phyloP scores from a whole-genome alignment of 2,797 vertebrate species.

The Sebastes nivosus region DNA sequence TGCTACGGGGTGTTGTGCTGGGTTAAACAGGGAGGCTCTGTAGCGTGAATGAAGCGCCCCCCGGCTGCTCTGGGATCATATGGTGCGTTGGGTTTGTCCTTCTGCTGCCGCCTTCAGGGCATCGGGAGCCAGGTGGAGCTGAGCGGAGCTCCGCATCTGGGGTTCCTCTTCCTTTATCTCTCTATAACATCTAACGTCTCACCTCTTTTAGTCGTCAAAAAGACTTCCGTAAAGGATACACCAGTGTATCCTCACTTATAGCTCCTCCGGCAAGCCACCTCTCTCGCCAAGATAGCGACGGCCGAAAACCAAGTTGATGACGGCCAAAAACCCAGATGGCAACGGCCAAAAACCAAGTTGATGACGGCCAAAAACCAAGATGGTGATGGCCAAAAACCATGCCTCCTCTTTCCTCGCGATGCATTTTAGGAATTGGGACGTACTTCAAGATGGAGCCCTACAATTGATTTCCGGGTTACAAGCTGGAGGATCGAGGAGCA shows the following conservation, averaged over 20 bases:
- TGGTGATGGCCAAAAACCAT: neutral
- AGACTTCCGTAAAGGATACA: too few relatives aligned
- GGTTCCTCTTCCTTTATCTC: neutral
- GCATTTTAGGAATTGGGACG: neutral
- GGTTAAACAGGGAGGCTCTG: constrained; percentile 60
- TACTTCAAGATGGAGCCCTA: neutral
- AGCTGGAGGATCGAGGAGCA: too few relatives aligned
- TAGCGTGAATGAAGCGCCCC: constrained; percentile 61
- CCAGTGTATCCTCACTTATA: too few relatives aligned
- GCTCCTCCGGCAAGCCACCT: too few relatives aligned
- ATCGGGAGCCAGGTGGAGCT: constrained; percentile 47
- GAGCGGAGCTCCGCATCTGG: constrained; percentile 23
- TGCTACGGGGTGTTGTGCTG: constrained; percentile 38
- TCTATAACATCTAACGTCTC: neutral
- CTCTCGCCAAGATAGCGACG: too few relatives aligned
- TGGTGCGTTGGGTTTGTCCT: constrained; percentile 59
- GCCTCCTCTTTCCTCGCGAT: neutral
- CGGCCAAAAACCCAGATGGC: neutral
- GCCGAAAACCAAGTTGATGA: neutral
- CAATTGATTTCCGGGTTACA: too few relatives aligned
- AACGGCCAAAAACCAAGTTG: neutral
- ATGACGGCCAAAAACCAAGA: neutral
- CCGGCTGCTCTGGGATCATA: constrained; percentile 54
- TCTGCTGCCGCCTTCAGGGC: constrained; percentile 59
- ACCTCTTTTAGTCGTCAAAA: too few relatives aligned